Conservation (phyloP, 2,797 vertebrate genomes). For the Pitangus sulphuratus region DNA sequence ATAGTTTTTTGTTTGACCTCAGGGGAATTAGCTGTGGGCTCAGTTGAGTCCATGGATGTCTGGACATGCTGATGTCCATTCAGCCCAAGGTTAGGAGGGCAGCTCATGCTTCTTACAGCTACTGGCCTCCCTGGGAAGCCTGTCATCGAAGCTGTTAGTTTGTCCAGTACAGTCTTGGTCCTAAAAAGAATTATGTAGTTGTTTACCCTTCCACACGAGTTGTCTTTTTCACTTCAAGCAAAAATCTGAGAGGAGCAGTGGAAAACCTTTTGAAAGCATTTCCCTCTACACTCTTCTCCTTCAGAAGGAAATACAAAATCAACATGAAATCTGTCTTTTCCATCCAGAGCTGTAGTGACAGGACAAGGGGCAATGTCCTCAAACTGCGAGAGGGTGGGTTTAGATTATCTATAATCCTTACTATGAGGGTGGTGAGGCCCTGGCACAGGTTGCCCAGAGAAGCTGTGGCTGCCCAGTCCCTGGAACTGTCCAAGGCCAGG, state of each 20-base stretch:
- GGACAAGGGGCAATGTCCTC: no score
- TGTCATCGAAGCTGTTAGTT: neutral
- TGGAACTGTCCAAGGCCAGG: neutral
- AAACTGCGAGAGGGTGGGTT: neutral
- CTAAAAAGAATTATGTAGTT: neutral
- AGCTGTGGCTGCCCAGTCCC: neutral
- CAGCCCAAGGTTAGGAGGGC: neutral
- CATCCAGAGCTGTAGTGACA: neutral
- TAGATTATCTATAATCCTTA: neutral
- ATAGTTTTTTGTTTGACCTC: rapidly evolving
- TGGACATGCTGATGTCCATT: neutral
- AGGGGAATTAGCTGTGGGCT: neutral
- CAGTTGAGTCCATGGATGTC: rapidly evolving
- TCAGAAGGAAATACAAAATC: neutral
- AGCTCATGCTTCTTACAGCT: neutral
- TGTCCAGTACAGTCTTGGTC: neutral
- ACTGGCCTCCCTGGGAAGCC: neutral
- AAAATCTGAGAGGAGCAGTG: neutral
- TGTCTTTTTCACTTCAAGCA: neutral
- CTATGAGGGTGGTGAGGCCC: rapidly evolving
- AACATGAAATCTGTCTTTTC: neutral
- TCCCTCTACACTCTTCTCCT: rapidly evolving
- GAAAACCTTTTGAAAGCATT: neutral
- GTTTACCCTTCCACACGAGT: neutral
- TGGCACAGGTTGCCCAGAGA: neutral